phyloP scores from a whole-genome alignment of 2,888 invertebrate genomes.

The Pachycephus smyrnensis region DNA sequence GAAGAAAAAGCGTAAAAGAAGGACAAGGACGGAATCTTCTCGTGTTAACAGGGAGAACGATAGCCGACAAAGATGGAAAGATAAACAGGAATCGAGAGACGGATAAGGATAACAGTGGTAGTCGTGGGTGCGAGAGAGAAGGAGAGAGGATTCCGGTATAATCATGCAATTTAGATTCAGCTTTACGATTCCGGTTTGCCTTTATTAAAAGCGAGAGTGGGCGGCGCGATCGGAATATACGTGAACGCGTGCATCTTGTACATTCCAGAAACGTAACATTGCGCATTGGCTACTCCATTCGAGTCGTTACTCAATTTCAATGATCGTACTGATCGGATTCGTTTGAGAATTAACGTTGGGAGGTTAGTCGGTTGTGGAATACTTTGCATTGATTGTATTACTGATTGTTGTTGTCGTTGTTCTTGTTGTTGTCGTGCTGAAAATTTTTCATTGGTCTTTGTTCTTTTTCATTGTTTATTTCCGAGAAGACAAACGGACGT shows the following conservation, averaged over 20 bases:
- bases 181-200: constrained; percentile 59
- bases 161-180: constrained; percentile 64
- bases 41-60: constrained; percentile 7
- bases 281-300: not conserved
- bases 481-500: too few relatives aligned
- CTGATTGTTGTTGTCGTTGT: too few relatives aligned
- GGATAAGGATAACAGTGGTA: not conserved
- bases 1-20: constrained; percentile 5
- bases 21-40: constrained; percentile 16
- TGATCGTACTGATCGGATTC: not conserved
- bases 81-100: not conserved
- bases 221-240: constrained; percentile 26
- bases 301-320: not conserved
- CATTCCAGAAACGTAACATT: not conserved
- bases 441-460: too few relatives aligned
- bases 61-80: not conserved
- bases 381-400: not conserved
- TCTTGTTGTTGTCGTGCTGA: not conserved
- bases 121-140: not conserved
- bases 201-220: constrained; percentile 62
- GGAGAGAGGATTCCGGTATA: constrained; percentile 48
- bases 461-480: too few relatives aligned
- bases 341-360: not conserved
- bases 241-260: not conserved
- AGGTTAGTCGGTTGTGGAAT: too few relatives aligned